These are phyloP conservation scores for Aricia artaxerxes DNA, from an alignment of 2,888 invertebrate genomes.

Conservation along the genomic window DNA sequence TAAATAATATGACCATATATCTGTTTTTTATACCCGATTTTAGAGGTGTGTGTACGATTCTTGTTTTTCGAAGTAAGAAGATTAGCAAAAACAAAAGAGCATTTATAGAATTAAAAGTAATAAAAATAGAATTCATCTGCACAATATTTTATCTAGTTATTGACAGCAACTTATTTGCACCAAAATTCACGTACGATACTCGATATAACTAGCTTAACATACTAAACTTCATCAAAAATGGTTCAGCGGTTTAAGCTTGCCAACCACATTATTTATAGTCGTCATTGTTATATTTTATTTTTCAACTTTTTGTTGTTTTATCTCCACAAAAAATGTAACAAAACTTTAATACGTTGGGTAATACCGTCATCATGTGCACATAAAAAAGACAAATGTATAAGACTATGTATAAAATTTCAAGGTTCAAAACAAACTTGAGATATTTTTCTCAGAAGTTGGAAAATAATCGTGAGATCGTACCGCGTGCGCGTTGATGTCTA, in stretches of 20 bases:
- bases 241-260: background rate
- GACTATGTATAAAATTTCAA: background rate
- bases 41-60: background rate
- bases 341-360: background rate
- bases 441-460: background rate
- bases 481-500: constrained; percentile 23
- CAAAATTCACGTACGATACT: too few relatives aligned
- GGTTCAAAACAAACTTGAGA: background rate
- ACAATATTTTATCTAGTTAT: background rate
- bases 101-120: background rate
- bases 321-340: background rate
- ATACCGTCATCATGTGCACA: background rate
- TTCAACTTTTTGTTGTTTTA: background rate
- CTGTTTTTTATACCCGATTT: background rate
- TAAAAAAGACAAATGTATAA: background rate
- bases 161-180: too few relatives aligned
- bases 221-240: background rate
- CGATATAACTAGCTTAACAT: too few relatives aligned
- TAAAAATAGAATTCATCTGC: background rate
- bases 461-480: background rate
- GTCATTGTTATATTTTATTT: background rate
- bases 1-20: background rate
- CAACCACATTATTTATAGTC: background rate
- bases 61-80: background rate
- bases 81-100: background rate